Evolutionary conservation across 2,888 invertebrate species (phyloP).

Genomic region (Orthosia gracilis): DNA sequence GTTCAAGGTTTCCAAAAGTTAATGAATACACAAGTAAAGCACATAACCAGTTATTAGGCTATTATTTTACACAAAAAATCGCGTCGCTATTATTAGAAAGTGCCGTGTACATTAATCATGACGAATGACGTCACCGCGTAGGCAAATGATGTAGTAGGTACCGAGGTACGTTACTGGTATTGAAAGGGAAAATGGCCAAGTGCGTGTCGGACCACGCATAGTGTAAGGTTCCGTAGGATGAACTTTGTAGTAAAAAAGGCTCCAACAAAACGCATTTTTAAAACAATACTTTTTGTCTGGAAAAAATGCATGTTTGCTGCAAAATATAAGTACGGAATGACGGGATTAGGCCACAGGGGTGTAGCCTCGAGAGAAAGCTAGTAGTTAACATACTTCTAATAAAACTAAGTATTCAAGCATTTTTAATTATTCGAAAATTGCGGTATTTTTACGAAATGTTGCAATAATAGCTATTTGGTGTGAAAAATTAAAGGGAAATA

Average conservation of each 20-base stretch:
- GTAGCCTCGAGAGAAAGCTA: too few relatives aligned
- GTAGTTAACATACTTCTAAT: not conserved
- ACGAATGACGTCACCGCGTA: conserved; percentile 55
- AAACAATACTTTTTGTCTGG: too few relatives aligned
- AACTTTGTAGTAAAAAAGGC: not conserved
- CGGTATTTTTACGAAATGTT: too few relatives aligned
- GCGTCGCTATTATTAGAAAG: conserved; percentile 33
- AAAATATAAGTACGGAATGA: too few relatives aligned
- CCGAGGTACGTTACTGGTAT: conserved; percentile 44
- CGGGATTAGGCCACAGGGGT: too few relatives aligned
- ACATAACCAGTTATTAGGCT: not conserved
- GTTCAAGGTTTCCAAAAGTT: not conserved
- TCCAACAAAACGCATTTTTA: not conserved
- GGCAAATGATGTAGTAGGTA: conserved; percentile 49
- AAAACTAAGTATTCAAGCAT: not conserved
- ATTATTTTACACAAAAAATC: conserved; percentile 17
- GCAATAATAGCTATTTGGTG: too few relatives aligned
- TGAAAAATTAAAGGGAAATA: too few relatives aligned
- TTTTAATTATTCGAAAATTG: too few relatives aligned
- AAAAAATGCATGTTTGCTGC: too few relatives aligned
- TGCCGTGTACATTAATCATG: conserved; percentile 33
- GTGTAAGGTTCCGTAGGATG: not conserved
- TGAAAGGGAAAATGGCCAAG: conserved; percentile 57
- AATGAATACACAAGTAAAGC: not conserved
- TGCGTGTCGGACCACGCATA: not conserved